phyloP scores from a whole-genome alignment of 2,797 vertebrate genomes.

The Distichodus sexfasciatus region DNA sequence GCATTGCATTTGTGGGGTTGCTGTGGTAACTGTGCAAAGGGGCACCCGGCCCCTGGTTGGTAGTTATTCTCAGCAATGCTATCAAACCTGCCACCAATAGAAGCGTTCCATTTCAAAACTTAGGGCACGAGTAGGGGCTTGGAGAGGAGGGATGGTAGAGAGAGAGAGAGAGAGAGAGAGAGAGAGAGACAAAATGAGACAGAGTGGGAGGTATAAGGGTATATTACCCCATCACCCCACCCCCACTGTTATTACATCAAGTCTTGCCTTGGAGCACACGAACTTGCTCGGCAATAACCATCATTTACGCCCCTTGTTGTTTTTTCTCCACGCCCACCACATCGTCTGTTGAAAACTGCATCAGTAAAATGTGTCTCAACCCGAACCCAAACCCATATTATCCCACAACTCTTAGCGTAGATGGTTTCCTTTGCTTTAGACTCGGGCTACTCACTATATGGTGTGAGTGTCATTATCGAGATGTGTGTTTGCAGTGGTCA shows the following conservation, averaged over 20 bases:
- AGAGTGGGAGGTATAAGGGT: neutral
- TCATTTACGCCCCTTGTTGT: neutral
- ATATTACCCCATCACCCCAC: too few relatives aligned
- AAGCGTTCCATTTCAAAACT: slow-evolving; percentile 55
- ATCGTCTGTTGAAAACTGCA: neutral
- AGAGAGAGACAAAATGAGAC: neutral
- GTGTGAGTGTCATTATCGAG: too few relatives aligned
- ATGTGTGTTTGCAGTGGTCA: too few relatives aligned
- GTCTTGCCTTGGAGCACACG: slow-evolving; percentile 17
- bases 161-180: neutral
- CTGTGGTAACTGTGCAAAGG: slow-evolving; percentile 72
- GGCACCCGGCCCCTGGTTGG: slow-evolving; percentile 72
- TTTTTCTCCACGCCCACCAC: neutral
- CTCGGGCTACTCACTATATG: too few relatives aligned
- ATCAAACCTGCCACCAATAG: slow-evolving; percentile 68
- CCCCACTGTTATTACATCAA: slow-evolving; percentile 34
- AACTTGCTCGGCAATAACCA: slow-evolving; percentile 31
- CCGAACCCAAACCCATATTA: neutral
- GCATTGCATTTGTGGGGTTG: slow-evolving; percentile 64
- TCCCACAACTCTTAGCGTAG: neutral
- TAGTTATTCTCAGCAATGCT: slow-evolving; percentile 78
- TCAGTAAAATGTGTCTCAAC: slow-evolving; percentile 4
- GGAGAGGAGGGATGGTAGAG: slow-evolving; percentile 3
- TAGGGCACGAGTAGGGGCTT: slow-evolving; percentile 45
- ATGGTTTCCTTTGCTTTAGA: neutral